Conservation (phyloP, 92 coral and sea anemone species). For the Paragorgia papillata region DNA sequence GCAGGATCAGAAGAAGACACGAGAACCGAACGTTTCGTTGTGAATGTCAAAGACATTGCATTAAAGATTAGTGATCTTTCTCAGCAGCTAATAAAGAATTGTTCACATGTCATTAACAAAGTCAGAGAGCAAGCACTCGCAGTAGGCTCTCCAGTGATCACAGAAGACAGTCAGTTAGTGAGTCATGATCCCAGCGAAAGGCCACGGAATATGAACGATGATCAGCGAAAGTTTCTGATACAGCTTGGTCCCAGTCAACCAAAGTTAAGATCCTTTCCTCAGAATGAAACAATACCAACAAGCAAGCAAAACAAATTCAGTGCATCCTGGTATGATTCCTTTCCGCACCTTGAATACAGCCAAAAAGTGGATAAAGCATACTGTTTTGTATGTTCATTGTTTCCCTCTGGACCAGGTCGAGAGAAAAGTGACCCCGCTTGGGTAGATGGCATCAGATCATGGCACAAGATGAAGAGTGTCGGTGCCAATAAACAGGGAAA, state of each 20-base stretch:
- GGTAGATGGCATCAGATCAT: too few species aligned
- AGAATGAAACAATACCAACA: not conserved
- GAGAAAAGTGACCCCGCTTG: not conserved
- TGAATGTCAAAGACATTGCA: slow-evolving; percentile 13
- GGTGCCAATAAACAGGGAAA: slow-evolving; percentile 20
- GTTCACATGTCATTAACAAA: slow-evolving; percentile 25
- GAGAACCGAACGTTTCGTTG: slow-evolving; percentile 4
- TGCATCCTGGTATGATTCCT: slow-evolving; percentile 17
- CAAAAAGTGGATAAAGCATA: slow-evolving; percentile 10
- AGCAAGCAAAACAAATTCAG: slow-evolving; percentile 25
- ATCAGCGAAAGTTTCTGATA: slow-evolving; percentile 6
- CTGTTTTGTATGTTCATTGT: slow-evolving; percentile 19
- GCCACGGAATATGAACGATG: slow-evolving; percentile 14
- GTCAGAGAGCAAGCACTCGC: slow-evolving; percentile 21
- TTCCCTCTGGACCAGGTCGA: slow-evolving; percentile 20
- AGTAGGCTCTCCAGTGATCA: not conserved
- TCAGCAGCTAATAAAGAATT: slow-evolving; percentile 27
- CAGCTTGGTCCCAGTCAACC: slow-evolving; percentile 20
- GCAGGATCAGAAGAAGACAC: slow-evolving; percentile 16
- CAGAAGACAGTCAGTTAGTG: not conserved
- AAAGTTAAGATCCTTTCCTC: not conserved
- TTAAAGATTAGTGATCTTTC: slow-evolving; percentile 26
- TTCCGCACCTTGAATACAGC: slow-evolving; percentile 22
- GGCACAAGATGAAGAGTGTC: too few species aligned
- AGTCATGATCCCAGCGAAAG: slow-evolving; percentile 31